Conservation (phyloP, 2,888 invertebrate species). For the Amphiduros pacificus region DNA sequence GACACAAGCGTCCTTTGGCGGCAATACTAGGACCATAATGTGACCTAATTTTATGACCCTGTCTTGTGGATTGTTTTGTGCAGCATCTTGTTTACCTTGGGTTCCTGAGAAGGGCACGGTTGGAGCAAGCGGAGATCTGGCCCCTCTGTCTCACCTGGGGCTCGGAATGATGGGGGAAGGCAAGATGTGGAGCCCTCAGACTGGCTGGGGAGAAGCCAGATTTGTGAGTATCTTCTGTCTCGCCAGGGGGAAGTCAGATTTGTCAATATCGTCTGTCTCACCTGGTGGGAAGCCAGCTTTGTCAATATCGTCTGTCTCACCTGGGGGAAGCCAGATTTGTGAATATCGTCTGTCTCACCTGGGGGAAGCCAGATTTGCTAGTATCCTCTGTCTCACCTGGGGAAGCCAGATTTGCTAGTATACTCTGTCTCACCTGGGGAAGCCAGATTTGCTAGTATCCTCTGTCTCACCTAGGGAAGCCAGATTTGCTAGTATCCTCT, state of each 20-base stretch:
- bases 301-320: conserved; percentile 69
- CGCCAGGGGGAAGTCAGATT: too few relatives aligned
- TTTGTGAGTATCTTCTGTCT: conserved; percentile 58
- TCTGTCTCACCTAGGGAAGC: too few relatives aligned
- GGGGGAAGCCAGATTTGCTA: too few relatives aligned
- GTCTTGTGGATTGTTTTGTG: neutral
- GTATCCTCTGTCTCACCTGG: conserved; percentile 70
- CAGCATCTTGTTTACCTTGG: conserved; percentile 69
- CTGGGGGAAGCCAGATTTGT: conserved; percentile 68
- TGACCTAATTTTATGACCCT: too few relatives aligned
- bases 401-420: conserved; percentile 74
- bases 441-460: conserved; percentile 63
- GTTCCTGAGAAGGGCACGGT: conserved; percentile 73
- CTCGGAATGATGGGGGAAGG: conserved; percentile 71
- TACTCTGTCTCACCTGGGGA: conserved; percentile 68
- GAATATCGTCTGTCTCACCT: conserved; percentile 34
- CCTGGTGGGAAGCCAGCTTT: conserved; percentile 71
- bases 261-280: conserved; percentile 71
- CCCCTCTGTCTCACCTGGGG: conserved; percentile 70
- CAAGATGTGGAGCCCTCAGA: conserved; percentile 70
- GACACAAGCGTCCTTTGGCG: too few relatives aligned
- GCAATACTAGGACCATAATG: too few relatives aligned
- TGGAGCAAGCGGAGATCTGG: conserved; percentile 71
- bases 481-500: too few relatives aligned
- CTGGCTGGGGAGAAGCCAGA: conserved; percentile 68